Conservation (phyloP, 1,140 invertebrate genomes). For the Acromyrmex echinatior region DNA sequence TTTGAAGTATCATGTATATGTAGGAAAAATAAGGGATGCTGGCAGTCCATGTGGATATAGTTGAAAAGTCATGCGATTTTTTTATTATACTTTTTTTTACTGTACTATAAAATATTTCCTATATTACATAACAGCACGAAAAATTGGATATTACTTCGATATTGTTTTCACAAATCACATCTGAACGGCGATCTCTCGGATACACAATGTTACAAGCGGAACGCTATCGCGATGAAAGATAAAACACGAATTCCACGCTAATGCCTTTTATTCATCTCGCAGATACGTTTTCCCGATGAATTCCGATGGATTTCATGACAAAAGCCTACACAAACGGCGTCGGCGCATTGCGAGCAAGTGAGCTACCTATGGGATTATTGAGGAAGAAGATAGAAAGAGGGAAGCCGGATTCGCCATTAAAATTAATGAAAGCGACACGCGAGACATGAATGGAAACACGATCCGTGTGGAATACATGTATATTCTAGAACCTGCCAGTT, state of each 20-base stretch:
- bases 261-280: slow-evolving; percentile 11
- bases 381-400: slow-evolving; percentile 64
- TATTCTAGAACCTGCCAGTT: not conserved
- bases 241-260: slow-evolving; percentile 6
- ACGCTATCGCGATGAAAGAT: not conserved
- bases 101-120: not conserved
- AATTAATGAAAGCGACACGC: slow-evolving; percentile 69
- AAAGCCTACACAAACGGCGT: slow-evolving; percentile 34
- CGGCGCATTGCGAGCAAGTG: not conserved
- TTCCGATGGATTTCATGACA: slow-evolving; percentile 37
- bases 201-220: not conserved
- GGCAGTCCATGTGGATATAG: no score
- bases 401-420: slow-evolving; percentile 58
- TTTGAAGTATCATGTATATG: no score
- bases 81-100: no score
- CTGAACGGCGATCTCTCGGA: not conserved
- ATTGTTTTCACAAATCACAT: not conserved
- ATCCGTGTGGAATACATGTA: slow-evolving; percentile 52
- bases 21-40: no score
- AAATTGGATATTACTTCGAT: not conserved
- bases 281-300: slow-evolving; percentile 5
- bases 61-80: no score
- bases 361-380: slow-evolving; percentile 63
- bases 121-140: not conserved
- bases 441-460: slow-evolving; percentile 66